These are phyloP conservation scores for Lepidocyrtinus sp. DNA, from an alignment of 2,888 invertebrate genomes.

Conservation along the genomic window DNA sequence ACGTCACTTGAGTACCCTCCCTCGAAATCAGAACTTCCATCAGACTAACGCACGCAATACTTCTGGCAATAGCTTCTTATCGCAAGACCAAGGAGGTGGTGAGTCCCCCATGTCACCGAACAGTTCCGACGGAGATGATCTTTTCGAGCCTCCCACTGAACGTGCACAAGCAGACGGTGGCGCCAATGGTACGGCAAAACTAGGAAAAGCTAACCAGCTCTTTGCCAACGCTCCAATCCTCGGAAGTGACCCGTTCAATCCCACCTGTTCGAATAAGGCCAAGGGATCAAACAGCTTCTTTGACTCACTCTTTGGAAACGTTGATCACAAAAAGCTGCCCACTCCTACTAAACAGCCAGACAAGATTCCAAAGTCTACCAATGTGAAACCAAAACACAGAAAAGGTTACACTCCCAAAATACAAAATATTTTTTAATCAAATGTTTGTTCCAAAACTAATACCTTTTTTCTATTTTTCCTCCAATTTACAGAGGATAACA, in stretches of 20 bases:
- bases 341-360: conserved; percentile 39
- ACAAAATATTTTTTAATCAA: no score
- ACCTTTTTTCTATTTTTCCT: conserved; percentile 2
- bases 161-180: conserved; percentile 52
- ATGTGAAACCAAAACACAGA: conserved; percentile 40
- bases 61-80: conserved; percentile 4
- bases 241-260: conserved; percentile 10
- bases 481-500: no score
- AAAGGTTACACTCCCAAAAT: no score
- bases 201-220: conserved; percentile 24
- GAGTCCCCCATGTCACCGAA: conserved; percentile 89
- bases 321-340: conserved; percentile 26
- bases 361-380: conserved; percentile 30
- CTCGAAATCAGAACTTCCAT: conserved; percentile 19
- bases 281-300: conserved; percentile 56
- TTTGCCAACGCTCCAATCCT: conserved; percentile 21
- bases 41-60: conserved; percentile 30
- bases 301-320: conserved; percentile 62
- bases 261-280: conserved; percentile 23
- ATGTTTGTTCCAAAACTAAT: neutral
- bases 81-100: conserved; percentile 52
- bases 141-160: conserved; percentile 83
- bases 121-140: conserved; percentile 88
- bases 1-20: conserved; percentile 14
- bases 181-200: conserved; percentile 22